A percentile compares a stretch with the other conserved stretches of the same genome.
phyloP scores from a whole-genome alignment of 2,797 vertebrate species.

The Syndactyla subalaris region DNA sequence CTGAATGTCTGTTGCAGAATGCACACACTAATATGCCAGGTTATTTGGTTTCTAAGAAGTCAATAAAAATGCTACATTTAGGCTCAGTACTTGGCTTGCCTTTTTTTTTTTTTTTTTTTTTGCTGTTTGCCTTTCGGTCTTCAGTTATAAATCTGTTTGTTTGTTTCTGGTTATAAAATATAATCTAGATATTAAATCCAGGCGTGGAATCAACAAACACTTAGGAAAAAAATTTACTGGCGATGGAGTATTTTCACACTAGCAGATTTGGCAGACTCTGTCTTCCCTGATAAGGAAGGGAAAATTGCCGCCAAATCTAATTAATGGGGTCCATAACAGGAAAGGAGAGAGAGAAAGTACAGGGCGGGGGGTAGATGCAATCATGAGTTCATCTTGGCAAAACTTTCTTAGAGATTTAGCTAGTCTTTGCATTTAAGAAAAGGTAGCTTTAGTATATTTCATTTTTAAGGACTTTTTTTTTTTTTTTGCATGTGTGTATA shows the following conservation, averaged over 20 bases:
- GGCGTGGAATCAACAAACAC: constrained; percentile 80
- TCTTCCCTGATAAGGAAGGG: constrained; percentile 73
- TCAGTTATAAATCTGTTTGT: constrained; percentile 87
- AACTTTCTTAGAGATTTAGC: constrained; percentile 65
- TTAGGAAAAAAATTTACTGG: constrained; percentile 73
- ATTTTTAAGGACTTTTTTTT: constrained; percentile 11
- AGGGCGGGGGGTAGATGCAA: not conserved
- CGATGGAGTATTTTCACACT: constrained; percentile 77
- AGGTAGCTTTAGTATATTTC: not conserved
- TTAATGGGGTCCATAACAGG: constrained; percentile 76
- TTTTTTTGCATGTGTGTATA: not conserved
- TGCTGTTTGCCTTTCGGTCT: constrained; percentile 74
- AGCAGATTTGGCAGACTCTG: constrained; percentile 75
- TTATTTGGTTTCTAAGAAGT: constrained; percentile 99
- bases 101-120: constrained; percentile 69
- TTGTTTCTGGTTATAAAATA: constrained; percentile 80
- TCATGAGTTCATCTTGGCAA: constrained; percentile 75
- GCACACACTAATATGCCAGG: constrained; percentile 95
- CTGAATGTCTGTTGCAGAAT: constrained; percentile 97
- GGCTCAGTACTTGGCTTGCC: constrained; percentile 79
- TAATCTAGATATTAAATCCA: constrained; percentile 77
- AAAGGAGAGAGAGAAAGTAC: constrained; percentile 25
- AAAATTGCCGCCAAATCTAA: constrained; percentile 79
- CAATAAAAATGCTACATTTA: constrained; percentile 99
- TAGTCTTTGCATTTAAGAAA: not conserved